Evolutionary conservation across 2,888 invertebrate species (phyloP).

Genomic region (Apamea sordens): DNA sequence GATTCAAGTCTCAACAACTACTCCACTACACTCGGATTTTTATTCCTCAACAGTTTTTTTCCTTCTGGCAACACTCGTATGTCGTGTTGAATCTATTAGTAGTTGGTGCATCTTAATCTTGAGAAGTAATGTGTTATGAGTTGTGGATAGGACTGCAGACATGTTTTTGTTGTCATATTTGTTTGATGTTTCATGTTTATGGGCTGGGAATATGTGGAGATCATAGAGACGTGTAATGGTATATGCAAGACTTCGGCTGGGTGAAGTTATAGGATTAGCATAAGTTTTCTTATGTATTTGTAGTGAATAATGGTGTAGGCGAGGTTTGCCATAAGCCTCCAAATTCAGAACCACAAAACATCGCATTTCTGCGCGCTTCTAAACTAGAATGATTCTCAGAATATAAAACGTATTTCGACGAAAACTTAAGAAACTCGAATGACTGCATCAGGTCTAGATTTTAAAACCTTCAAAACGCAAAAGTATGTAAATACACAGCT

Average conservation of each 20-base stretch:
- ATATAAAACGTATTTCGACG: background rate
- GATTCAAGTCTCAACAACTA: conserved; percentile 42
- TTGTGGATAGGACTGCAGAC: conserved; percentile 38
- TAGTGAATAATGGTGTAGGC: background rate
- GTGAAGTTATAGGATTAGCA: background rate
- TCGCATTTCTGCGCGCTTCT: background rate
- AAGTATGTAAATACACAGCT: background rate
- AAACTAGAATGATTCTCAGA: background rate
- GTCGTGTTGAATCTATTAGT: conserved; percentile 61
- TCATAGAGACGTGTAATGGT: background rate
- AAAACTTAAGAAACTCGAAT: background rate
- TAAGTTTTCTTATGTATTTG: background rate
- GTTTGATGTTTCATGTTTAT: conserved; percentile 51
- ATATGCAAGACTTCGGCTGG: background rate
- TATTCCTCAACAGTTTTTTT: conserved; percentile 58
- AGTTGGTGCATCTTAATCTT: conserved; percentile 61
- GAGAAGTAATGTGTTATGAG: conserved; percentile 59
- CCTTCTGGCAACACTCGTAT: conserved; percentile 34
- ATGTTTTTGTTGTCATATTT: conserved; percentile 44
- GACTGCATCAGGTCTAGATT: background rate
- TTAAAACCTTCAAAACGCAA: background rate
- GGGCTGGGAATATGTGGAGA: conserved; percentile 36
- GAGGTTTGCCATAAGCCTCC: background rate
- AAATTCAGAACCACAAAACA: background rate
- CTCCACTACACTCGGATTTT: conserved; percentile 54